phyloP scores from a whole-genome alignment of 1,140 invertebrate genomes.

The Paramacrobiotus metropolitanus region DNA sequence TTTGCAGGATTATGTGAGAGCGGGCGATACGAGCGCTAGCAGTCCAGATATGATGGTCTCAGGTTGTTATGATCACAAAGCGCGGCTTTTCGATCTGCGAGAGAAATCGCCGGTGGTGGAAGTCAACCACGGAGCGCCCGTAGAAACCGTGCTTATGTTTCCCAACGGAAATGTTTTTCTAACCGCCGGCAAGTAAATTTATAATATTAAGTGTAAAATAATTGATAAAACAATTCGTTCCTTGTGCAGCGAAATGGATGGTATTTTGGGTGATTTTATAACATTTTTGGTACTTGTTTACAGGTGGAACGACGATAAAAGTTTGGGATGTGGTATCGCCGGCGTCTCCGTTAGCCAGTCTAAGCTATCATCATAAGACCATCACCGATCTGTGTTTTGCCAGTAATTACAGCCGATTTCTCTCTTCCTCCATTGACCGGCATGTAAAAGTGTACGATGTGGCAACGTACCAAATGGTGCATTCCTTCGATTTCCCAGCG shows the following conservation, averaged over 20 bases:
- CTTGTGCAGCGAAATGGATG: background rate
- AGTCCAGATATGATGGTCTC: slow-evolving; percentile 39
- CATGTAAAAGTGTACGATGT: slow-evolving; percentile 86
- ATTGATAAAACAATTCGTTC: no score
- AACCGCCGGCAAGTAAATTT: slow-evolving; percentile 40
- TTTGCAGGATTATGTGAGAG: slow-evolving; percentile 47
- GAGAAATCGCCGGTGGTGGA: slow-evolving; percentile 31
- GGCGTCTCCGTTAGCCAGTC: slow-evolving; percentile 52
- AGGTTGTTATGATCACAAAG: slow-evolving; percentile 76
- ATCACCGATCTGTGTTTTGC: slow-evolving; percentile 56
- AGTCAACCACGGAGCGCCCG: slow-evolving; percentile 64
- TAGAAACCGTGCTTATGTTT: slow-evolving; percentile 68
- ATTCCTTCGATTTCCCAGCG: slow-evolving; percentile 70
- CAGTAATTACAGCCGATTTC: slow-evolving; percentile 47
- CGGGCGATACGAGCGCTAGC: slow-evolving; percentile 47
- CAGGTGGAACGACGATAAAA: slow-evolving; percentile 64
- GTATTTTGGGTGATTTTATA: background rate
- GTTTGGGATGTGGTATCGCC: slow-evolving; percentile 76
- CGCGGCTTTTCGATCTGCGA: slow-evolving; percentile 68
- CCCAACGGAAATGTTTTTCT: slow-evolving; percentile 69
- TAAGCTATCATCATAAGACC: slow-evolving; percentile 66
- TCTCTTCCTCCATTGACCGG: slow-evolving; percentile 71
- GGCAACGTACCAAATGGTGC: slow-evolving; percentile 55
- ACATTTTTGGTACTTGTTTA: slow-evolving; percentile 9
- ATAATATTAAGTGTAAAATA: no score